phyloP scores from a whole-genome alignment of 2,797 vertebrate species.

The Novumbra hubbsi region DNA sequence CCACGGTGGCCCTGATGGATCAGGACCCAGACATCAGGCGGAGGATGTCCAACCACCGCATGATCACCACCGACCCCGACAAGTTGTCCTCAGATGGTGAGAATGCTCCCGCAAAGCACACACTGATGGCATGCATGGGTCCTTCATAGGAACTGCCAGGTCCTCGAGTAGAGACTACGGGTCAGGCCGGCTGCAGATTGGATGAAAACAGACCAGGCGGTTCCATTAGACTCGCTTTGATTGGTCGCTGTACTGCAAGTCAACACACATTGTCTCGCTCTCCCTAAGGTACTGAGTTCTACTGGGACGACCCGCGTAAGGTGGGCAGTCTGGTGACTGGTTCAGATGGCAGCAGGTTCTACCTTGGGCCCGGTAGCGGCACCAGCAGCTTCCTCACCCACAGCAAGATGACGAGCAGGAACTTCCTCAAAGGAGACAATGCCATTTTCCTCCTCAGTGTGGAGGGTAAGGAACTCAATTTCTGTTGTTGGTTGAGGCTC shows the following conservation, averaged over 20 bases:
- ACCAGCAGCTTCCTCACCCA: slow-evolving; percentile 76
- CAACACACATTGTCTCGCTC: not conserved
- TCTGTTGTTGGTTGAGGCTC: not conserved
- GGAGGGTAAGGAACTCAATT: slow-evolving; percentile 70
- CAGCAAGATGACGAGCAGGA: slow-evolving; percentile 72
- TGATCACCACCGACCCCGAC: slow-evolving; percentile 82
- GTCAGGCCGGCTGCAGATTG: not conserved
- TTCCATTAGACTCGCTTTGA: no score
- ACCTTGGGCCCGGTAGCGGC: slow-evolving; percentile 67
- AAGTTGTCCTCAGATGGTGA: slow-evolving; percentile 48
- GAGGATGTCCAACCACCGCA: slow-evolving; percentile 84
- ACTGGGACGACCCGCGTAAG: slow-evolving; percentile 82
- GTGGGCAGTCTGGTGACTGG: slow-evolving; percentile 70
- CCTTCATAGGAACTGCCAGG: not conserved
- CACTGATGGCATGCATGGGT: not conserved
- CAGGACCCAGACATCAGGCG: slow-evolving; percentile 85
- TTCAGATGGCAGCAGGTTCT: slow-evolving; percentile 76
- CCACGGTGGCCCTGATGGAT: slow-evolving; percentile 82
- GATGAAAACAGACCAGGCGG: no score
- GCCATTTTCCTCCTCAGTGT: slow-evolving; percentile 81
- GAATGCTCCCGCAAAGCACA: slow-evolving; percentile 38
- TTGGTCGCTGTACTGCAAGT: no score
- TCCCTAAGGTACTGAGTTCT: slow-evolving; percentile 51
- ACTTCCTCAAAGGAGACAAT: slow-evolving; percentile 84
- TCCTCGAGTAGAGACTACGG: not conserved